phyloP scores from a whole-genome alignment of 1,140 invertebrate species.

The Micrasema minimum region DNA sequence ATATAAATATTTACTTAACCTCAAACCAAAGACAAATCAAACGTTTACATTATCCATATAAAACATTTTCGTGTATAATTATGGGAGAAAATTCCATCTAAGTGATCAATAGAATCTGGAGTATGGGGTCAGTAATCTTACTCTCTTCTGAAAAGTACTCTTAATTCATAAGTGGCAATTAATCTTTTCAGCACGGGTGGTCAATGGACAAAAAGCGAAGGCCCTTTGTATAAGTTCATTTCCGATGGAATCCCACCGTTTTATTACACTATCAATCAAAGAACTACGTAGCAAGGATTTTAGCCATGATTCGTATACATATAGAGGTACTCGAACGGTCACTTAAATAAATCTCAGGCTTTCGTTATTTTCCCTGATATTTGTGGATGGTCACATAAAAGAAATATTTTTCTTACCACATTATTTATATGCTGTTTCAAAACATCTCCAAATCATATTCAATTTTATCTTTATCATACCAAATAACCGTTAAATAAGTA shows the following conservation, averaged over 20 bases:
- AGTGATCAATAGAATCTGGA: too few species aligned
- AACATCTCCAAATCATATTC: too few species aligned
- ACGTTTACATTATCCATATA: too few species aligned
- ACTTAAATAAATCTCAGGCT: conserved; percentile 26
- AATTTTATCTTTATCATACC: too few species aligned
- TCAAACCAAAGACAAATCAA: too few species aligned
- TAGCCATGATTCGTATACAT: conserved; percentile 37
- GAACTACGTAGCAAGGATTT: conserved; percentile 46
- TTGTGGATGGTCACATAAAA: too few species aligned
- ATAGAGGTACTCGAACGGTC: too few species aligned
- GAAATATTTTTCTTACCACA: too few species aligned
- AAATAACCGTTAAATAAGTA: too few species aligned
- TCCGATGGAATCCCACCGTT: conserved; percentile 48
- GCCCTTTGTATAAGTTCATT: conserved; percentile 38
- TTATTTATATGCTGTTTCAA: too few species aligned
- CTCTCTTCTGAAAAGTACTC: not conserved
- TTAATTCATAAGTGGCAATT: conserved; percentile 34
- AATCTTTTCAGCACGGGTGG: conserved; percentile 15
- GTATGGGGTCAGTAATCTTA: not conserved
- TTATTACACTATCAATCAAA: conserved; percentile 53
- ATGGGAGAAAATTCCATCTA: not conserved
- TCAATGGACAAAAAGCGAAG: conserved; percentile 27
- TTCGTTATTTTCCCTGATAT: not conserved
- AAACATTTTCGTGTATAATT: too few species aligned
- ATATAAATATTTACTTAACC: too few species aligned